Evolutionary conservation across 2,113 vertebrate genomes (phyloP).

Genomic region (Apteryx mantelli): DNA sequence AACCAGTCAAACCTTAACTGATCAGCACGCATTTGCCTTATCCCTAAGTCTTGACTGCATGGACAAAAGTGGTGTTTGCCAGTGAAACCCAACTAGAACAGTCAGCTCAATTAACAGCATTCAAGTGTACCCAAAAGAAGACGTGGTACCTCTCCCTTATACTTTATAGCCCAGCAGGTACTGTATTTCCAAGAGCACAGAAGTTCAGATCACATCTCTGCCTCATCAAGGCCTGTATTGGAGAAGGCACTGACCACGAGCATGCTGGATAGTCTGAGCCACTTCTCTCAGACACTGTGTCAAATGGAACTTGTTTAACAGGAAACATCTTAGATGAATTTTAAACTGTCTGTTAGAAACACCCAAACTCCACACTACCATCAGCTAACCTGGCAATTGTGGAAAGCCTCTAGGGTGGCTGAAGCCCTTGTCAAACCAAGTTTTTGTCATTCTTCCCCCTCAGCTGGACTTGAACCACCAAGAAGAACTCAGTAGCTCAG

Average conservation of each 20-base stretch:
- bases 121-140: background rate
- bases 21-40: background rate
- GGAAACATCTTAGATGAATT: background rate
- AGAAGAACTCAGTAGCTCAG: background rate
- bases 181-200: accelerated
- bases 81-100: background rate
- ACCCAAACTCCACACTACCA: background rate
- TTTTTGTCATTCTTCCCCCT: background rate
- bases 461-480: background rate
- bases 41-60: background rate
- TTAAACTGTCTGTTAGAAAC: background rate
- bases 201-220: background rate
- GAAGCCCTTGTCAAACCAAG: background rate
- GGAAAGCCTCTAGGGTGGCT: background rate
- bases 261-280: background rate
- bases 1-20: background rate
- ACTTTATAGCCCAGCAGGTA: background rate
- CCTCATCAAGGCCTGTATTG: too few relatives aligned
- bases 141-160: accelerated
- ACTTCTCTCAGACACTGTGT: background rate
- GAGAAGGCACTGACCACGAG: background rate
- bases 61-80: background rate
- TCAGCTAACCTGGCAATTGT: background rate
- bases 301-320: background rate
- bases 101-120: background rate